Base-by-base conservation (phyloP, 2,797 vertebrate genomes). In the Acanthis flammea region DNA sequence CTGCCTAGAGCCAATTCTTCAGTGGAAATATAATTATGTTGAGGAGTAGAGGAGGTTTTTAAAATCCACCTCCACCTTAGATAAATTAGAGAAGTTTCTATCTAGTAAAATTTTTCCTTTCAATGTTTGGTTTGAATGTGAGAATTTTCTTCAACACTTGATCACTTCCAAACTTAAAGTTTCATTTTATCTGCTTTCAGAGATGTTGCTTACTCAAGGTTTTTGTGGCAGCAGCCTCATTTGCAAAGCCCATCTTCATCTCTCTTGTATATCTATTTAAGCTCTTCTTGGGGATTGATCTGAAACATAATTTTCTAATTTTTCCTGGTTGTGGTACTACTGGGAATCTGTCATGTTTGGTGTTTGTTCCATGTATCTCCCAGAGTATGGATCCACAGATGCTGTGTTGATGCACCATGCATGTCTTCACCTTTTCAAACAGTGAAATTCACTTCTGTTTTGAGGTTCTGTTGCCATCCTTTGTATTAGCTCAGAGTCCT, bases 321-420 rank as follows among this genome's bases (percentile, higher is more conserved):
- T 45, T 58, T 91, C 21, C 25, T 65, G 4, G 12, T 13, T 75
- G 11, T 53, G 57, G 3, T 18, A 50, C 24, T 61, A 3, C 30
- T 57, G 39, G 68, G 19, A 75, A 45, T 10, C 2, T 48, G 7
- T 45, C 6, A 5, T 25, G 5, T 81, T 42, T 79, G 22, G 5
- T 61, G 6, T 37, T 72, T 58, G 50, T 51, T 73, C 62, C 5
- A 1, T 23, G 0, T 39, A 4, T 47, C 17, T 76, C 65, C 35
- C 23, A 57, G 15, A 53, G 7, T 16, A 75, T 0, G 1, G 14
- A 18, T 58, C 35, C 45, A n/a, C 10, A 68, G 70, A 39, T 0
- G 0, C 19, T 77, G 28, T 39, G 44, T 18, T 55, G 31, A 45
- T 73, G 76, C 19, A 39, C 18, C 16, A 22, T 14, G 4, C 2